Percentiles rank a stretch among this genome's conserved stretches.
Conservation (phyloP, 2,797 vertebrate genomes). For the Denticeps clupeoides region DNA sequence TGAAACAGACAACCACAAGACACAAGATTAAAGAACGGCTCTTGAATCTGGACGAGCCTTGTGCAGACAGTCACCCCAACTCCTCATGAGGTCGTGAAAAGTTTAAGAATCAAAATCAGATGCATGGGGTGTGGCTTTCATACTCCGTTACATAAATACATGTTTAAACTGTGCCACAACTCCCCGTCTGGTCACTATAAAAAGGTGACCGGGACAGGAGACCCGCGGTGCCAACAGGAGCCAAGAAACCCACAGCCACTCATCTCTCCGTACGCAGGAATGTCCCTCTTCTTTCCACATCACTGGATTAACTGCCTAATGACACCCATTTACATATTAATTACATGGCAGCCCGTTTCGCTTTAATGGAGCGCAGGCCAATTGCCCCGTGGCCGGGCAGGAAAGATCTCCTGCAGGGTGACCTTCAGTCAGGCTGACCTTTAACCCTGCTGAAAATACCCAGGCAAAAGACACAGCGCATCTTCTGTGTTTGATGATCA, state of each 20-base stretch:
- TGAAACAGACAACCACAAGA: not conserved
- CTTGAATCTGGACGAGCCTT: too few species aligned
- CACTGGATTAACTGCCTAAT: slow-evolving; percentile 21
- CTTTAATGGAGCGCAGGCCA: not conserved
- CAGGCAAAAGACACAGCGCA: not conserved
- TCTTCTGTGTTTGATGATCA: too few species aligned
- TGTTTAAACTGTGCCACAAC: not conserved
- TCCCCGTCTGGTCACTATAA: not conserved
- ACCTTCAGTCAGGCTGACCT: not conserved
- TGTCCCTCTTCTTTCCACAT: slow-evolving; percentile 10
- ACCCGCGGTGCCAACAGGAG: too few species aligned
- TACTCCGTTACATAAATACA: too few species aligned
- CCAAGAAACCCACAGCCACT: not conserved
- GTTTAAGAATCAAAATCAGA: too few species aligned
- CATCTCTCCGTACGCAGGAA: too few species aligned
- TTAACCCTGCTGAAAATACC: not conserved
- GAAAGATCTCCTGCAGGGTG: not conserved
- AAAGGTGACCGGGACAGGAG: not conserved
- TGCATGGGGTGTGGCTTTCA: not conserved
- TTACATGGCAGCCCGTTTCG: slow-evolving; percentile 13
- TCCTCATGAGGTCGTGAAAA: too few species aligned
- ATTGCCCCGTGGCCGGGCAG: not conserved
- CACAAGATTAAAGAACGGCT: slow-evolving; percentile 11
- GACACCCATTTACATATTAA: slow-evolving; percentile 29
- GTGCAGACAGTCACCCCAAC: too few species aligned